Conservation (phyloP, 2,888 invertebrate species). For the Folsomia manolachei region DNA sequence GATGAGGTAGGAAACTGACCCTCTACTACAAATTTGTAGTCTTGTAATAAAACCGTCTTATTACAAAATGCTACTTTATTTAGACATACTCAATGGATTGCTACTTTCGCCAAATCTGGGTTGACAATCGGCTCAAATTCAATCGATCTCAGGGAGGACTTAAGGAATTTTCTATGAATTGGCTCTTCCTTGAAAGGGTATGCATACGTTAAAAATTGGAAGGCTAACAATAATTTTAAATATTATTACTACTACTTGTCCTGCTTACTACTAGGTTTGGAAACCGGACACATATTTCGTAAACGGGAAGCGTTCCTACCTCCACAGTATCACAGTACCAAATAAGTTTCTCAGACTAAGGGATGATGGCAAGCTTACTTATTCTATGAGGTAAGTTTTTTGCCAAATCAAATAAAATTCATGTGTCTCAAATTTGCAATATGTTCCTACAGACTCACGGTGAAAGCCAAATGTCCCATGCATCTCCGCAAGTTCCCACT, state of each 20-base stretch:
- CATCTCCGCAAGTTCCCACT: constrained; percentile 58
- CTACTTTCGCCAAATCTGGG: constrained; percentile 58
- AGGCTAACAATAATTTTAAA: too few species aligned
- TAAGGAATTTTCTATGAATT: constrained; percentile 57
- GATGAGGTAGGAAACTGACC: constrained; percentile 53
- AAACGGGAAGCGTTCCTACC: constrained; percentile 59
- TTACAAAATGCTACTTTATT: constrained; percentile 3
- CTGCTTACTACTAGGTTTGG: too few species aligned
- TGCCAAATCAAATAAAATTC: too few species aligned
- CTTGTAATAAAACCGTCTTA: not conserved
- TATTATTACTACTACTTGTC: too few species aligned
- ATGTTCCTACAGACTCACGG: constrained; percentile 55
- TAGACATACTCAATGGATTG: constrained; percentile 56
- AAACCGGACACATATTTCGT: constrained; percentile 62
- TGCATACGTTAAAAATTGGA: too few species aligned
- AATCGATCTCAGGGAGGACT: constrained; percentile 47
- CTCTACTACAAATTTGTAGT: too few species aligned
- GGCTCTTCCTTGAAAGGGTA: constrained; percentile 59
- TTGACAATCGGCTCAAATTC: constrained; percentile 58
- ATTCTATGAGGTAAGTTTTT: constrained; percentile 53
- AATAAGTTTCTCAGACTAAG: constrained; percentile 56
- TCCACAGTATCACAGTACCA: constrained; percentile 60
- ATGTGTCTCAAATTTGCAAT: constrained; percentile 10
- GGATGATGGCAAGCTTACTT: constrained; percentile 52
- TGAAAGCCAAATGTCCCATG: constrained; percentile 59